Percentiles rank a stretch among this genome's conserved stretches.
phyloP scores from a whole-genome alignment of 2,797 vertebrate species.

The Iguana delicatissima region DNA sequence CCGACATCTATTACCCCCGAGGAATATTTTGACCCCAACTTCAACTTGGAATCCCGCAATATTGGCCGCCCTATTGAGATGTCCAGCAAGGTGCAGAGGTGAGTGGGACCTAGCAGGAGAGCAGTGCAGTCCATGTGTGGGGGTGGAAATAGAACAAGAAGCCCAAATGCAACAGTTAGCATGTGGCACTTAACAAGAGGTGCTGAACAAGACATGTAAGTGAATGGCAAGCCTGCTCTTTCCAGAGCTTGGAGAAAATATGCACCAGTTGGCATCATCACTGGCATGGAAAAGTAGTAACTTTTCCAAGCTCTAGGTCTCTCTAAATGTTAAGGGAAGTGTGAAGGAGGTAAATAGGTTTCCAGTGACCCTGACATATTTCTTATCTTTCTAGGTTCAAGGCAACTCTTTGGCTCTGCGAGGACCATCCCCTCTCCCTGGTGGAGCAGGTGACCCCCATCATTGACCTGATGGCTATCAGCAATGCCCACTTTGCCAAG shows the following conservation, averaged over 20 bases:
- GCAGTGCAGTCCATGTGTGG: neutral
- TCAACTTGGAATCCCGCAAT: slow-evolving; percentile 91
- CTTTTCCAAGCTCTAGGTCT: neutral
- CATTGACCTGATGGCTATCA: slow-evolving; percentile 98
- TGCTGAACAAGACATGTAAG: neutral
- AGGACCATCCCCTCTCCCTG: slow-evolving; percentile 93
- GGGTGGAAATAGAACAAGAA: neutral
- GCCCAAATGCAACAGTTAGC: neutral
- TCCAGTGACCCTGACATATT: neutral
- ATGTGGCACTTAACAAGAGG: neutral
- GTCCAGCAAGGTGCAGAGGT: slow-evolving; percentile 96
- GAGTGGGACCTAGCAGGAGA: neutral
- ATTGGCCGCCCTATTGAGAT: slow-evolving; percentile 94
- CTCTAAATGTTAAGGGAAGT: neutral
- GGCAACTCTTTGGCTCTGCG: slow-evolving; percentile 94
- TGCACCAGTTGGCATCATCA: neutral
- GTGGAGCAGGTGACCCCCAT: slow-evolving; percentile 96
- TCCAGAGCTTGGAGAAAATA: neutral
- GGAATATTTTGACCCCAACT: slow-evolving; percentile 94
- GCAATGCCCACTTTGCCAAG: slow-evolving; percentile 96
- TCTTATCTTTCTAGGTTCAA: slow-evolving; percentile 86
- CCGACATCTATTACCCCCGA: slow-evolving; percentile 94
- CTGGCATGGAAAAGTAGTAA: neutral
- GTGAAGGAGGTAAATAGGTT: neutral
- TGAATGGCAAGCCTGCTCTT: neutral